Base-by-base conservation (phyloP, 2,113 vertebrate species). In the Maccullochella peelii region DNA sequence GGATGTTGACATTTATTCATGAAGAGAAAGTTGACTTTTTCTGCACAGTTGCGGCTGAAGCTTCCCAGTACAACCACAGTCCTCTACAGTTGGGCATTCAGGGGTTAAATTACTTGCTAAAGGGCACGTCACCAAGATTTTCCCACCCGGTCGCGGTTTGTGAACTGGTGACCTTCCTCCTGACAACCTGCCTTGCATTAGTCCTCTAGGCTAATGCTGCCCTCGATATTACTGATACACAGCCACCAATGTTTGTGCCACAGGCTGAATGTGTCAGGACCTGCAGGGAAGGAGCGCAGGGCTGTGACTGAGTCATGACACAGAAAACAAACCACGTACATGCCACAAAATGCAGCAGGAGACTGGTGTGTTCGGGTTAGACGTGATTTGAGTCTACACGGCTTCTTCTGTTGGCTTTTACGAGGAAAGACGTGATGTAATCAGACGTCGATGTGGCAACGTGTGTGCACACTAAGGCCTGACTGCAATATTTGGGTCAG, bases 151-250 rank as follows among this genome's bases (percentile, higher is more conserved):
- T 63, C 36, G 30, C 79, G 72, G 87, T 72, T 77, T 42, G 55
- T 83, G 83, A 91, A 90, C 90, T 49, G 83, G 38, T 92, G 87
- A 92, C 92, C 92, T 91, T 84, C 74, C 68, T 83, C 30, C 73
- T 77, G 84, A 88, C 85, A 81, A 86, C 88, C 84, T 89, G 89
- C 82, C 80, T 76, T 0, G 55, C 84, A n/a, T n/a, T n/a, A 11
- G 36, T 62, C 84, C 88, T 68, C 4, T 2, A 30, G 74, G 83
- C 82, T 58, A 65, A 81, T 8, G 47, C 65, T 87, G 88, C 52
- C 89, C 88, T 87, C 6, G 0, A 85, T 89, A 88, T 79, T 68
- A 87, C 88, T 47, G 72, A 90, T 83, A 77, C 78, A 65, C 38
- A n/a, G 27, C 65, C 80, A 79, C 82, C 86, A 30, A 76, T 75